These are phyloP conservation scores for Periparus ater DNA, from an alignment of 2,797 vertebrate genomes.

Conservation along the genomic window DNA sequence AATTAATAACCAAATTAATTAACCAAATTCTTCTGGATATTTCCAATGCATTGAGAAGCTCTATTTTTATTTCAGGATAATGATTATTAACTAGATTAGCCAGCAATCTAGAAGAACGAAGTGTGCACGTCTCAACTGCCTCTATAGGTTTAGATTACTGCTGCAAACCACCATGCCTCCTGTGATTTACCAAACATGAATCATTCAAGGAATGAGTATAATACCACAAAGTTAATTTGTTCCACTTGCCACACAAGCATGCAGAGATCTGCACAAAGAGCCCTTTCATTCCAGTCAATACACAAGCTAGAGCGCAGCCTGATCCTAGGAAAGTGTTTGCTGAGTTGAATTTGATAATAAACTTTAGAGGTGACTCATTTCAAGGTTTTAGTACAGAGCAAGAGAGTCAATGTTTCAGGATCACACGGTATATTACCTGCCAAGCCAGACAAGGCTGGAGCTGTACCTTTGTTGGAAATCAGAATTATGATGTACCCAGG, in stretches of 20 bases:
- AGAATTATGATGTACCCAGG: not conserved
- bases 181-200: not conserved
- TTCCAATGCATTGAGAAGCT: not conserved
- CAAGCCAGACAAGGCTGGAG: not conserved
- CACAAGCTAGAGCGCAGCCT: not conserved
- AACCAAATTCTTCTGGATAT: not conserved
- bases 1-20: not conserved
- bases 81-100: not conserved
- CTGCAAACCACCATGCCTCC: not conserved
- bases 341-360: not conserved
- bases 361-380: not conserved
- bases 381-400: not conserved
- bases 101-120: not conserved
- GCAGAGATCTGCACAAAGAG: not conserved
- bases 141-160: not conserved
- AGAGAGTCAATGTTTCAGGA: not conserved
- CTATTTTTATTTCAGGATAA: not conserved
- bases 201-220: not conserved
- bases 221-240: conserved; percentile 3
- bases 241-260: not conserved
- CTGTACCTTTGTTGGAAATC: not conserved
- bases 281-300: not conserved
- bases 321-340: conserved; percentile 11
- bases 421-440: not conserved
- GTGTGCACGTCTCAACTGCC: not conserved